Evolutionary conservation across 23 tunicate genomes (phyloP).

Genomic region (Oikopleura dioica): DNA sequence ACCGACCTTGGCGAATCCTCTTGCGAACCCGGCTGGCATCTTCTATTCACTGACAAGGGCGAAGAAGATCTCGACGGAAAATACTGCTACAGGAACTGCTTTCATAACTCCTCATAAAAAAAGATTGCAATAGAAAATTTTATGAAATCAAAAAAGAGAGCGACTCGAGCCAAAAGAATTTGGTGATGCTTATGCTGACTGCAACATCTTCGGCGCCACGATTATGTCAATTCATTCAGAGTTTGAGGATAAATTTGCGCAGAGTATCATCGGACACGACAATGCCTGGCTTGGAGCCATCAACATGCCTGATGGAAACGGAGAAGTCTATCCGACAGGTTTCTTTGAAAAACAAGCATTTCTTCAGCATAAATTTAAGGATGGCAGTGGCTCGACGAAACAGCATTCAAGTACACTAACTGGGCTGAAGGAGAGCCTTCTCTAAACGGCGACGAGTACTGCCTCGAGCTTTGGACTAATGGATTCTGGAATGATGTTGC

Average conservation of each 20-base stretch:
- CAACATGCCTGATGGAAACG: neutral
- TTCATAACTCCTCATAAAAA: neutral
- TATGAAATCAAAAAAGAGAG: too few species aligned
- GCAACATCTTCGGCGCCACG: neutral
- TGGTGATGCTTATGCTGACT: neutral
- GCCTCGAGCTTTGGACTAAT: slow-evolving; percentile 7
- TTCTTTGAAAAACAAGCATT: neutral
- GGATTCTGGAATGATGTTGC: neutral
- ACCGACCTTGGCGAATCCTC: neutral
- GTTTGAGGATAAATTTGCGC: neutral
- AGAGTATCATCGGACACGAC: neutral
- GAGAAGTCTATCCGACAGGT: neutral
- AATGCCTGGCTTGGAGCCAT: neutral
- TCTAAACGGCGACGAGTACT: neutral
- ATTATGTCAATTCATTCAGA: slow-evolving; percentile 5
- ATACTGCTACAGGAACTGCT: neutral
- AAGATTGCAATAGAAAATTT: neutral
- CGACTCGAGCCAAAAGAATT: neutral
- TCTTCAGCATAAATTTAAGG: neutral
- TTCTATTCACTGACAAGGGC: neutral
- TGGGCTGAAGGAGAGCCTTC: neutral
- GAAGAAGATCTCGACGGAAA: neutral
- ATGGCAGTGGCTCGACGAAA: neutral
- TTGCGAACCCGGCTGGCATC: neutral
- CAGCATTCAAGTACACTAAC: neutral